phyloP scores from a whole-genome alignment of 2,797 vertebrate genomes.

The Eurystomus glaucurus region DNA sequence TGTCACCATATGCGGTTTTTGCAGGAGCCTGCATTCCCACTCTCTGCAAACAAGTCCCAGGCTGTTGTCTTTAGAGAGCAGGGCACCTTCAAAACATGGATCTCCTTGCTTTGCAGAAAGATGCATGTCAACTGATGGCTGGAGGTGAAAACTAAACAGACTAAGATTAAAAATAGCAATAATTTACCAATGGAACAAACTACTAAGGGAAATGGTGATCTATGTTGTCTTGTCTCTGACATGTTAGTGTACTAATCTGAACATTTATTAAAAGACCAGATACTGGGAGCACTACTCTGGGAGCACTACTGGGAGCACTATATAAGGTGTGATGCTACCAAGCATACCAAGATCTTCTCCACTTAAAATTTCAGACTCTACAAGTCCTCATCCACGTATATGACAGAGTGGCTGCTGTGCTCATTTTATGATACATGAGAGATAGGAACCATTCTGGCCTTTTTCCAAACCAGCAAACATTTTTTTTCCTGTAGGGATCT shows the following conservation, averaged over 20 bases:
- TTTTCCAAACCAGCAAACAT: slow-evolving; percentile 12
- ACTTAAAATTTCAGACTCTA: not conserved
- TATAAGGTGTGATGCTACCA: not conserved
- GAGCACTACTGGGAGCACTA: not conserved
- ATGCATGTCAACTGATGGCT: not conserved
- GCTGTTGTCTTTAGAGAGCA: not conserved
- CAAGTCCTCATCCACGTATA: not conserved
- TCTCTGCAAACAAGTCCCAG: not conserved
- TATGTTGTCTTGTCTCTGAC: not conserved
- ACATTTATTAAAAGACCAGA: not conserved
- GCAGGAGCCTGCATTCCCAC: not conserved
- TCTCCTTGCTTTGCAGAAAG: not conserved
- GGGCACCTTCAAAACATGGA: not conserved
- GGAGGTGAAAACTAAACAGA: not conserved
- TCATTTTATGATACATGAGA: not conserved
- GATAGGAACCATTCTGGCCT: not conserved
- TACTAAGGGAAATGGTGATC: not conserved
- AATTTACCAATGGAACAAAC: not conserved
- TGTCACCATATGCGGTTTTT: not conserved
- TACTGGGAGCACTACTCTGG: not conserved
- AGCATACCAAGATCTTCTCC: not conserved
- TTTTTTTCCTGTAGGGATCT: not conserved
- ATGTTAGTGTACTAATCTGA: not conserved
- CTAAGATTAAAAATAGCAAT: not conserved
- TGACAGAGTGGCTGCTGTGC: not conserved